Base-by-base conservation (phyloP, 1,140 invertebrate species). In the Zaprionus lachaisei region DNA sequence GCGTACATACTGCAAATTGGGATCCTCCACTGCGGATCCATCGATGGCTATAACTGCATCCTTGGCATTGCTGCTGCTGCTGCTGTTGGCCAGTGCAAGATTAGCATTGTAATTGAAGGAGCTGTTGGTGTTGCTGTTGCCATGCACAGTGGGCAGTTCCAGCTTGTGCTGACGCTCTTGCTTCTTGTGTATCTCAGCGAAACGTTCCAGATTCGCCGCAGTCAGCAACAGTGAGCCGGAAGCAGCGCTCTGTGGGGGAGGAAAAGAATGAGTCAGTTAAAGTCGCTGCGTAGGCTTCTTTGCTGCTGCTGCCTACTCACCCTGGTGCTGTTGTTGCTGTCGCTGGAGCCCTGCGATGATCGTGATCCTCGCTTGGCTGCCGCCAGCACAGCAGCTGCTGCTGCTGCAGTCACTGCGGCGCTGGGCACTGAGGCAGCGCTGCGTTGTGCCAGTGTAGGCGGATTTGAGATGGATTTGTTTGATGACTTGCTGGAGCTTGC, bases 161-260 rank as follows among this genome's bases (percentile, higher is more conserved):
- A 89, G 77, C 61, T 92, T 84, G 54, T 92, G 81, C 65, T 89
- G 77, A 20, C 84, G 77, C 68, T 92, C 79, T 77, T 92, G 80
- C 82, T 94, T 94, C 73, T 95, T 94, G 91, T 96, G 94, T 89
- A 96, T 95, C 79, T 95, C 94, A 5, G 95, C 95, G 20, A 95
- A 93, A 37, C 93, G 94, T 54, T 94, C 94, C 89, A 97, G 93
- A 93, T 97, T 96, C 17, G 96, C 96, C 38, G 96, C 96, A 81
- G 96, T 97, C 81, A 97, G 93, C 49, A 97, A 93, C 72, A 96
- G 85, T 28, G 96, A 96, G 61, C 96, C 96, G 66, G 96, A 97
- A 83, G 95, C 95, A 75, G 95, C 96, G 92, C 96, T 97, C 96
- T 97, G 94, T 94, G 62, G 31, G 49, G n/a, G 38, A 54, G 54